Base-by-base conservation (phyloP, 92 coral and sea anemone genomes). In the Micromussa lordhowensis region DNA sequence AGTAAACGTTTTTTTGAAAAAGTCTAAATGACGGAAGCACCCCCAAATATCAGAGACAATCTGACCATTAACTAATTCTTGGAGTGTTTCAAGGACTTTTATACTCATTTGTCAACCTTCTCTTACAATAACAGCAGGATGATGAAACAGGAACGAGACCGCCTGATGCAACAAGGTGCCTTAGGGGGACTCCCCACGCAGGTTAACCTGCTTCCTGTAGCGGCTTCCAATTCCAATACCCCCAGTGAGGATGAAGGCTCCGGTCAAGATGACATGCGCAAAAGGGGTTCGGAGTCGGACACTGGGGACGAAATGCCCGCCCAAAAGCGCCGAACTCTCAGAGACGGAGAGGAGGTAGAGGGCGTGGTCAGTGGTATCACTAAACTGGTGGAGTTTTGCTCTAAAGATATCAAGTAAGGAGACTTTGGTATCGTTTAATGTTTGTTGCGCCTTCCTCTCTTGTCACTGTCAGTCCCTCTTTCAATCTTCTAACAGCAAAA, bases 361-460 rank as follows among this genome's bases (percentile, higher is more conserved):
- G 95, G 97, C 28, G 89, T 79, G 35, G 93, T 88, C 72, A 96
- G 98, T 28, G 99, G 99, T 31, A 97, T 97, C 73, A 96, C 98
- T 69, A 97, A 97, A 94, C 95, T 97, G 44, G 99, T 97, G 84
- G 99, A 97, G 85, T 97, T 97, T 86, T 97, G 99, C 90, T 97
- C 99, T 32, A 97, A 97, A 86, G 99, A 95, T 73, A 97, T 97
- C 89, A 97, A 96, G 99, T 97, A 94, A 90, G 99, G 77, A 68
- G 48, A 29, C 15, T 70, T 13, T 4, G 31, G 28, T 54, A 10
- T 29, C 22, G 12, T 73, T 16, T 4, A 28, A 11, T 26, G 16
- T 66, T 18, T 66, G 71, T 26, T 14, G 12, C 51, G 9, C 51
- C 51, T 8, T 44, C 13, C 51, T 44, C 12, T 44, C 13, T 44